Base-by-base conservation (phyloP, 2,797 vertebrate genomes). In the Parauchenoglanis ngamensis region DNA sequence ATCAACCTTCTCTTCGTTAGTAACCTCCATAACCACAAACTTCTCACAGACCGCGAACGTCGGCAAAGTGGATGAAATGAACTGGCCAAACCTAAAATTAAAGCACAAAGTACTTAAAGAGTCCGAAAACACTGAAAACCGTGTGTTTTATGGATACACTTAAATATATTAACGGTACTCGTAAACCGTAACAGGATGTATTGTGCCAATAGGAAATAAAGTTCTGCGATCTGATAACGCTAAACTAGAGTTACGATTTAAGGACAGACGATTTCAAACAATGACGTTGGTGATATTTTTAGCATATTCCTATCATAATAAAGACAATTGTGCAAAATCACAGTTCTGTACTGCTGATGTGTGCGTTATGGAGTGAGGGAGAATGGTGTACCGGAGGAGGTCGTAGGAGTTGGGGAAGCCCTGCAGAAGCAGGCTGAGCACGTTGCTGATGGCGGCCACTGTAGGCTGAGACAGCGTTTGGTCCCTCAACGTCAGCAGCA, bases 1-100 rank as follows among this genome's bases (percentile, higher is more conserved):
- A 49, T 99, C 98, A 3, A 97, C 94, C 91, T 98, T 99, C 93
- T 99, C 98, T 92, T 99, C 98, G 4, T 97, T 96, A 85, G 96
- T 98, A 92, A 98, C 95, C 93, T 99, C 98, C 98, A 99, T 99
- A 87, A 98, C 94, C 19, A 99, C 97, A 95, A 99, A 99, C 94
- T 99, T 99, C 94, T 99, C 98, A 93, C 98, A 99, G 87, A 99
- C 98, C 0, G 98, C 98, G 87, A 99, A 99, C 0, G 98, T 98
- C 87, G 98, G 98, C 85, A 99, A 95, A 85, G 98, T 99, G 35
- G 98, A 99, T 85, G 98, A 98, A 93, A 99, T 96, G 92, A 99
- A 99, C 94, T 99, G 98, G 63, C 98, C 98, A 87, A 98, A 99
- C 92, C 98, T 99, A 94, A 17, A 78, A 56, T 63, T 31, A 63